phyloP scores from a whole-genome alignment of 2,888 invertebrate genomes.

The Pyralis farinalis region DNA sequence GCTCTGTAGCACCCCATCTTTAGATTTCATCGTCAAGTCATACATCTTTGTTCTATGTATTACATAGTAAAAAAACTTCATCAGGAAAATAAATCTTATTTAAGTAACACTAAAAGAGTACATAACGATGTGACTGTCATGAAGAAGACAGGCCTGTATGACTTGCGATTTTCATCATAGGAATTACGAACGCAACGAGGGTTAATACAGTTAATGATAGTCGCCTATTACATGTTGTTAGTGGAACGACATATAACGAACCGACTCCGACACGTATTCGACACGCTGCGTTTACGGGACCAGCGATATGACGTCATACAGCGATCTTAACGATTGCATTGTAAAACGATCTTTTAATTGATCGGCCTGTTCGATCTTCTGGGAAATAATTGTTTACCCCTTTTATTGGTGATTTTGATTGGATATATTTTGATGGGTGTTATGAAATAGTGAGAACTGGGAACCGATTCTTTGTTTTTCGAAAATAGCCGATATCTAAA shows the following conservation, averaged over 20 bases:
- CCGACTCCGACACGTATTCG: slow-evolving; percentile 68
- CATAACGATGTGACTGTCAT: no score
- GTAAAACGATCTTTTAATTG: slow-evolving; percentile 11
- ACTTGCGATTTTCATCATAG: slow-evolving; percentile 64
- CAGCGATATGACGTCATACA: slow-evolving; percentile 43
- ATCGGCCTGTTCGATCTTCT: slow-evolving; percentile 5
- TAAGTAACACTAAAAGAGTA: no score
- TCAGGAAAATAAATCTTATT: no score
- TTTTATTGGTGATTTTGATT: not conserved
- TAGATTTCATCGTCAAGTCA: no score
- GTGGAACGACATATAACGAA: slow-evolving; percentile 73
- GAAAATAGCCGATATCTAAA: no score
- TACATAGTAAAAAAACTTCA: no score
- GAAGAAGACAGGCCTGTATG: slow-evolving; percentile 29
- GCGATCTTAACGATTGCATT: slow-evolving; percentile 4
- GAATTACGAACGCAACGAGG: slow-evolving; percentile 56
- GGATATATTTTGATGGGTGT: not conserved
- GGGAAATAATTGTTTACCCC: slow-evolving; percentile 5
- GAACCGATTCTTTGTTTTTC: no score
- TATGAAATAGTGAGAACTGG: not conserved
- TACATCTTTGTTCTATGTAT: no score
- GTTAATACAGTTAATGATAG: slow-evolving; percentile 76
- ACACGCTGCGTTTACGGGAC: slow-evolving; percentile 62
- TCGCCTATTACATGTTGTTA: slow-evolving; percentile 71
- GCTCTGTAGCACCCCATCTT: no score